Evolutionary conservation across 1,140 invertebrate genomes (phyloP), one percentile per base, ranked within the genome.

Genomic region (Amyelois transitella): DNA sequence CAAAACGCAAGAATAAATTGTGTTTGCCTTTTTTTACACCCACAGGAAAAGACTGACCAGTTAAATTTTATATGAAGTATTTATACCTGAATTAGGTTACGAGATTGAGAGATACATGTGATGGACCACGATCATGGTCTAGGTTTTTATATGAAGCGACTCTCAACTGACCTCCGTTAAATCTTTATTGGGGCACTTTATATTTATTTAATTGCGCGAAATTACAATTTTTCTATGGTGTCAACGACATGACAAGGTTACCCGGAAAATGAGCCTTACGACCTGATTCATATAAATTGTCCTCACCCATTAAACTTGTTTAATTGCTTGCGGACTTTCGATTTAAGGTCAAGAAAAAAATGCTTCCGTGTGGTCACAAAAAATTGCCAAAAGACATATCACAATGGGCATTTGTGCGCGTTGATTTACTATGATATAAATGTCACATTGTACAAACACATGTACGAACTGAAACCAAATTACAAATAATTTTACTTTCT

Each of bases 191-290:
- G n/a, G n/a, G n/a, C n/a, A n/a, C n/a, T n/a, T n/a, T 51, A 56
- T 44, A 10, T 18, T n/a, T 45, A 43, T 38, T 32, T 44, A 24
- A 17, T 22, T 6, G 17, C 20, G 19, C 32, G 51, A 38, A 38
- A 38, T 38, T 38, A 14, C 25, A 1, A 10, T 32, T 32, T 32
- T 32, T 10, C 7, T 12, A 4, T 14, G 32, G 32, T 58, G 62
- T 68, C 65, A 68, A 64, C 62, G 59, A 49, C 58, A 45, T 55
- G 51, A 62, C 65, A 68, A 68, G 61, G 65, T 50, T 53, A 64
- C 58, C 65, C 61, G 59, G 65, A 68, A 68, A 62, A 55, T 32
- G 22, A 48, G 59, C 18, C 45, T 38, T 53, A 51, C 38, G 32
- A 53, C 24, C 21, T 21, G 47, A 19, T 10, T 47, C 47, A 58